Base-by-base conservation (phyloP, 2,888 invertebrate genomes). In the Diogma glabrata region DNA sequence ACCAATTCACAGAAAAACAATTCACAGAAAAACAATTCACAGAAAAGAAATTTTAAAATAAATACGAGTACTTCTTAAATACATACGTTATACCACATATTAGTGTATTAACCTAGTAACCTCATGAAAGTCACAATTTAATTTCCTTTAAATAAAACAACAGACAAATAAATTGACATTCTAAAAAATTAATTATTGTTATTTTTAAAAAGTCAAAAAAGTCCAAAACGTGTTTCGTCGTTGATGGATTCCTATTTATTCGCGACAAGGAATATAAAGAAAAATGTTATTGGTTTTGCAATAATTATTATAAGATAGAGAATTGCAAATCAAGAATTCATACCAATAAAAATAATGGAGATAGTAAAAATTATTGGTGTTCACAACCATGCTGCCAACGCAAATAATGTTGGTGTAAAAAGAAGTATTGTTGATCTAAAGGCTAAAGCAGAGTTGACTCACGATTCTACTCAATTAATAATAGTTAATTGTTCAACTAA, bases 391-490 rank as follows among this genome's bases (percentile, higher is more conserved):
- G 36, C 36, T 12, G 36, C 36, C n/a, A 36, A 36, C 16, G 12
- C 36, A 3, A 36, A 16, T 36, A 16, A 36, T 45, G 12, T 45
- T n/a, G 45, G 12, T 12, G 19, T 45, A 19, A 45, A 19, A 19
- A 45, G n/a, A 40, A 17, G 17, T 14, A 16, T 40, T 40, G 19
- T 12, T 12, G 40, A 40, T 17, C 19, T 40, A 19, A 40, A 14
- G 19, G 45, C 19, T 8, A 45, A 45, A 12, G 45, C 45, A n/a
- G 6, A 45, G 14, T 22, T 22, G 3, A 45, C 45, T 20, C 10
- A 45, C 45, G 45, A 45, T 22, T n/a, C 12, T n/a, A 22, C 14
- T 12, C 9, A 45, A n/a, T 45, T 23, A 45, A n/a, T 45, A 45
- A 23, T 45, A 22, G 45, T 22, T 2, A 22, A 45, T 12, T 45